A percentile compares a stretch with the other conserved stretches of the same genome.
Evolutionary conservation across 2,113 vertebrate genomes (phyloP).

Genomic region (Axis porcinus): DNA sequence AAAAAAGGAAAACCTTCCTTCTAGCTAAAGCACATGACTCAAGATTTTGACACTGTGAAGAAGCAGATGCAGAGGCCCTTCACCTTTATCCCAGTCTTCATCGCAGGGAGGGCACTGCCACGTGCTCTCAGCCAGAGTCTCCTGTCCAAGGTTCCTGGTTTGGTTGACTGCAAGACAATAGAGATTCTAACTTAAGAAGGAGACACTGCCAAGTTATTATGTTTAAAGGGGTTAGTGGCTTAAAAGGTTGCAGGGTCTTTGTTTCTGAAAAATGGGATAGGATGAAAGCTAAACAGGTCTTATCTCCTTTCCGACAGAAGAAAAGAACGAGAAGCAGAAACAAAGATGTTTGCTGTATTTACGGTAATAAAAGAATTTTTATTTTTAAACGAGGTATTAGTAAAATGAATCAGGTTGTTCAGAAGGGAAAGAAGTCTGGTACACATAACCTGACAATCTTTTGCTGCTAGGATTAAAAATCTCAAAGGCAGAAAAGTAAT

Average conservation of each 20-base stretch:
- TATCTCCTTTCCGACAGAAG: background rate
- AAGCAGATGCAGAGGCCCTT: background rate
- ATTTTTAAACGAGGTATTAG: conserved; percentile 47
- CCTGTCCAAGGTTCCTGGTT: conserved; percentile 64
- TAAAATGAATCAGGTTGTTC: conserved; percentile 45
- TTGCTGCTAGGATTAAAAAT: conserved; percentile 16
- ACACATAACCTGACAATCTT: conserved; percentile 19
- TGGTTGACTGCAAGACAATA: conserved; percentile 67
- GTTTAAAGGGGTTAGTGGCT: background rate
- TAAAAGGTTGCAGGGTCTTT: conserved; percentile 28
- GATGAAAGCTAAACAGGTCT: conserved; percentile 26
- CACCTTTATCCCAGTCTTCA: conserved; percentile 81
- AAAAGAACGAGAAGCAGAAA: conserved; percentile 35
- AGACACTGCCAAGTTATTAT: background rate
- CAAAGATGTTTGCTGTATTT: conserved; percentile 38
- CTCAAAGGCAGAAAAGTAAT: conserved; percentile 44
- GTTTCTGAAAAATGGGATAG: conserved; percentile 28
- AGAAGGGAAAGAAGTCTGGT: conserved; percentile 47
- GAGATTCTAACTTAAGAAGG: background rate
- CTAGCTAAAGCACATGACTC: conserved; percentile 41
- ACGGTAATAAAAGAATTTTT: conserved; percentile 41
- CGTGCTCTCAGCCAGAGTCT: conserved; percentile 57
- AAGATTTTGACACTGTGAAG: background rate
- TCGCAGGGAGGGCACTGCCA: conserved; percentile 78
- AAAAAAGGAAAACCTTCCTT: conserved; percentile 52